A percentile compares a stretch with the other conserved stretches of the same genome.
Conservation (phyloP, 2,797 vertebrate genomes). For the Anguilla obscura region DNA sequence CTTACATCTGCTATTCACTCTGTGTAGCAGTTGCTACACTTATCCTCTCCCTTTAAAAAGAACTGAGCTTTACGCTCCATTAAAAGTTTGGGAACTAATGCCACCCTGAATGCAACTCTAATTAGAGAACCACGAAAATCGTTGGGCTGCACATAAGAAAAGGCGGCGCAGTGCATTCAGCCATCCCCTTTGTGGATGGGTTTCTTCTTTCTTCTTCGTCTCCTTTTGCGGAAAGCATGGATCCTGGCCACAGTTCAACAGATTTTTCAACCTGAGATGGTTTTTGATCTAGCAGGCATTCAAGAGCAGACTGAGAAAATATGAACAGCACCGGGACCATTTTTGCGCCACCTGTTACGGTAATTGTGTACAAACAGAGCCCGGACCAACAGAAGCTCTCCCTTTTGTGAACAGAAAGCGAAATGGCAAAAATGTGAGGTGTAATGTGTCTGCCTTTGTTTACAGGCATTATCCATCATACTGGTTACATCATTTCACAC, state of each 20-base stretch:
- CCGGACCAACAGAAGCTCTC: slow-evolving; percentile 37
- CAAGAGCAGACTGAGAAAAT: slow-evolving; percentile 51
- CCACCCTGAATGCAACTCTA: slow-evolving; percentile 82
- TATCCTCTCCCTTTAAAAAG: slow-evolving; percentile 82
- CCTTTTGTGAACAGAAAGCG: slow-evolving; percentile 18
- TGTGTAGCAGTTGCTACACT: slow-evolving; percentile 84
- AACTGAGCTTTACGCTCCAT: slow-evolving; percentile 82
- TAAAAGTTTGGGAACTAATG: slow-evolving; percentile 91
- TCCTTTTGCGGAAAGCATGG: slow-evolving; percentile 20
- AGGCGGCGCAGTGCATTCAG: slow-evolving; percentile 56
- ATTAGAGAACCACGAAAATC: slow-evolving; percentile 74
- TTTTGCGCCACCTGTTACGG: slow-evolving; percentile 25
- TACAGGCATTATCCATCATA: background rate
- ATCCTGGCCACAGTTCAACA: slow-evolving; percentile 39
- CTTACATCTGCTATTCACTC: slow-evolving; percentile 72
- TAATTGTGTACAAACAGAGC: slow-evolving; percentile 2
- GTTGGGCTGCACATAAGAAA: slow-evolving; percentile 46
- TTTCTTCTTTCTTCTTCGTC: slow-evolving; percentile 9
- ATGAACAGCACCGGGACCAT: slow-evolving; percentile 41
- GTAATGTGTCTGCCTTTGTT: background rate
- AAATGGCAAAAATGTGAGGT: slow-evolving; percentile 6
- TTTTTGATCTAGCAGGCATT: slow-evolving; percentile 48
- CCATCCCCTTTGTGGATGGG: slow-evolving; percentile 56
- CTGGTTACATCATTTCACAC: slow-evolving; percentile 3
- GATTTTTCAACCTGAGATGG: slow-evolving; percentile 47